A percentile compares a stretch with the other conserved stretches of the same genome.
Evolutionary conservation across 2,888 invertebrate species (phyloP).

Genomic region (Taenaris catops): DNA sequence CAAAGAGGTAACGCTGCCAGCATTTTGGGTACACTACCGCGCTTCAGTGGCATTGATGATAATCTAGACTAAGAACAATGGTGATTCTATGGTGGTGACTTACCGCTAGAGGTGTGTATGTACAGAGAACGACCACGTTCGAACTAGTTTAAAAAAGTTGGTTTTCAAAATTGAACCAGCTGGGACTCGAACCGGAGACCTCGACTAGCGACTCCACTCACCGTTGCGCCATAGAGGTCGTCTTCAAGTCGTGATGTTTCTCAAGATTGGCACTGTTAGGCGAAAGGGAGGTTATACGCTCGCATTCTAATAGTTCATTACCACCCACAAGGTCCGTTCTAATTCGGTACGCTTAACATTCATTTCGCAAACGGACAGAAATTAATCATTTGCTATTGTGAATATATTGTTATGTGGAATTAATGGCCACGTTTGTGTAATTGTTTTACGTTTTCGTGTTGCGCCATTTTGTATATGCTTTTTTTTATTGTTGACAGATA

Average conservation of each 20-base stretch:
- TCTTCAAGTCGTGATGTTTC: slow-evolving; percentile 7
- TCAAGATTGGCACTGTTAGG: slow-evolving; percentile 9
- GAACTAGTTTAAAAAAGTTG: too few species aligned
- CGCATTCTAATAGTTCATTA: slow-evolving; percentile 25
- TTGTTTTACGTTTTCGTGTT: slow-evolving; percentile 3
- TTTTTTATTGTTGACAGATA: too few species aligned
- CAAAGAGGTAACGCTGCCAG: too few species aligned
- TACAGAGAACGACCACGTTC: too few species aligned
- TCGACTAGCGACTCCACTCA: too few species aligned
- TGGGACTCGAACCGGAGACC: too few species aligned
- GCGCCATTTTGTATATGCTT: not conserved
- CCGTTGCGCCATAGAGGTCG: too few species aligned
- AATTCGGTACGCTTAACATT: slow-evolving; percentile 16
- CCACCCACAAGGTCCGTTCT: slow-evolving; percentile 22
- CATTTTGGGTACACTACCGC: too few species aligned
- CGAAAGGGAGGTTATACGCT: slow-evolving; percentile 26
- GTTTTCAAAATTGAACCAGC: too few species aligned
- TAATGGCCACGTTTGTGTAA: slow-evolving; percentile 9
- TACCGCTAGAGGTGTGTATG: not conserved
- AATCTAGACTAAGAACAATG: too few species aligned
- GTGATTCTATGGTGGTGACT: too few species aligned
- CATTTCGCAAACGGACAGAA: slow-evolving; percentile 18
- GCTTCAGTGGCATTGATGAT: too few species aligned
- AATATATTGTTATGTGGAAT: slow-evolving; percentile 16
- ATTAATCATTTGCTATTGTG: slow-evolving; percentile 19